Evolutionary conservation across 2,113 vertebrate genomes (phyloP).

Genomic region (Nesoenas mayeri): DNA sequence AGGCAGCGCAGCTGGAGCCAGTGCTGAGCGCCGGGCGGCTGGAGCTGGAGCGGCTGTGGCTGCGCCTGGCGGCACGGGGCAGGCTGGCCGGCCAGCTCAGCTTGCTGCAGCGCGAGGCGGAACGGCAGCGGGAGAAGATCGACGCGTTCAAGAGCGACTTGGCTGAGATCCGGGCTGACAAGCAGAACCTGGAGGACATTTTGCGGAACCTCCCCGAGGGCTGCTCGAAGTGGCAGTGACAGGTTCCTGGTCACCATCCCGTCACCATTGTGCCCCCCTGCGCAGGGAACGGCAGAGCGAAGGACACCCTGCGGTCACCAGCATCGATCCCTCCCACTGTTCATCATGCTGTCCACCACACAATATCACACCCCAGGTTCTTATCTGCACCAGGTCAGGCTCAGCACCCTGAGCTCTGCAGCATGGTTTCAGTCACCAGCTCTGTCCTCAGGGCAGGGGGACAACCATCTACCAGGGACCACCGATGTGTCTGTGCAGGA

Average conservation of each 20-base stretch:
- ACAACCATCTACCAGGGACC: neutral
- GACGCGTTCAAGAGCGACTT: constrained; percentile 79
- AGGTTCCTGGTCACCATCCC: neutral
- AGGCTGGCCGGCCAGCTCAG: constrained; percentile 79
- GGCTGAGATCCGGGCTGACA: constrained; percentile 83
- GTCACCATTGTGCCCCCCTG: neutral
- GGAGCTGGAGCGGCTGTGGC: constrained; percentile 76
- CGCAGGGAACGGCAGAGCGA: neutral
- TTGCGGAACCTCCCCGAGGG: constrained; percentile 80
- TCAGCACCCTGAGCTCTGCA: rapidly evolving
- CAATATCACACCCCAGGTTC: neutral
- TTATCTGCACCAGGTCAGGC: neutral
- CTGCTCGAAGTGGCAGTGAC: constrained; percentile 73
- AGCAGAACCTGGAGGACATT: constrained; percentile 87
- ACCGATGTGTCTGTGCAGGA: neutral
- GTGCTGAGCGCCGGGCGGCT: constrained; percentile 76
- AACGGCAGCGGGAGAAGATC: constrained; percentile 78
- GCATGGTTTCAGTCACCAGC: neutral
- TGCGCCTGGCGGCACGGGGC: constrained; percentile 68
- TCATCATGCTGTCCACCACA: neutral
- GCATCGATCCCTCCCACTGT: neutral
- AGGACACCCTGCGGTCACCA: neutral
- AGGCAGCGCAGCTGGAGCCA: neutral
- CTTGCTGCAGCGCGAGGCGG: constrained; percentile 76
- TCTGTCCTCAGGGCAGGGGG: neutral